phyloP scores from a whole-genome alignment of 2,888 invertebrate species.

The Tortricodes alternella region DNA sequence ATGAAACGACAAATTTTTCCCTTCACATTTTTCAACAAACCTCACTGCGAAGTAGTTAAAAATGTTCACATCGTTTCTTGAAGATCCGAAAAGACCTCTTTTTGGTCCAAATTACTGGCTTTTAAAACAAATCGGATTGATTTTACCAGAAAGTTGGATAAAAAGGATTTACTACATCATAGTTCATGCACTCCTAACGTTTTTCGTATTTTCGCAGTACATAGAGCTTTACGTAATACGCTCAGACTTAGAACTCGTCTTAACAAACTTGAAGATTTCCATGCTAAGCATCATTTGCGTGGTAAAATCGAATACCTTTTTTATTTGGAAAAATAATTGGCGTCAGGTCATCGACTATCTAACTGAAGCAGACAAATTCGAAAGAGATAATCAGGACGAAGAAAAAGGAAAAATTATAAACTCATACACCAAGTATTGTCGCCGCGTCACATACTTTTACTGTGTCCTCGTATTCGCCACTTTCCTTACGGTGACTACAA shows the following conservation, averaged over 20 bases:
- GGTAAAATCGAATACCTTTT: constrained; percentile 58
- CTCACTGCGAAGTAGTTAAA: constrained; percentile 17
- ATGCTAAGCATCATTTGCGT: constrained; percentile 67
- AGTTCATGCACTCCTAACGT: constrained; percentile 51
- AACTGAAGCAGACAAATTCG: constrained; percentile 60
- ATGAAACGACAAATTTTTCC: background rate
- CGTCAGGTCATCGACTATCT: constrained; percentile 58
- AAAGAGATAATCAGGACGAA: constrained; percentile 49
- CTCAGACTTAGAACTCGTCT: constrained; percentile 57
- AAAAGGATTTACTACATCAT: constrained; percentile 45
- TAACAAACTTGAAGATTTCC: constrained; percentile 68
- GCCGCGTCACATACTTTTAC: constrained; percentile 58
- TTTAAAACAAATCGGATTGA: constrained; percentile 50
- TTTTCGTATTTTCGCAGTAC: constrained; percentile 64
- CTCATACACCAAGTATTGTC: constrained; percentile 63
- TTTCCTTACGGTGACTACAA: constrained; percentile 47
- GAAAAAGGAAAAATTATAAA: constrained; percentile 48
- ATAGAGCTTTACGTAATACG: constrained; percentile 62
- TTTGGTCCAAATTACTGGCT: constrained; percentile 68
- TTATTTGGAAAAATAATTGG: constrained; percentile 64
- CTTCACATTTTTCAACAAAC: constrained; percentile 18
- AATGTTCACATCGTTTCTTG: constrained; percentile 53
- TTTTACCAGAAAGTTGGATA: constrained; percentile 53
- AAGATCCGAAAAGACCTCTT: constrained; percentile 54
- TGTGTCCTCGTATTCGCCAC: constrained; percentile 65